Evolutionary conservation across 2,797 vertebrate species (phyloP), one percentile per base, ranked within the genome.

Genomic region (Hydrolagus colliei): DNA sequence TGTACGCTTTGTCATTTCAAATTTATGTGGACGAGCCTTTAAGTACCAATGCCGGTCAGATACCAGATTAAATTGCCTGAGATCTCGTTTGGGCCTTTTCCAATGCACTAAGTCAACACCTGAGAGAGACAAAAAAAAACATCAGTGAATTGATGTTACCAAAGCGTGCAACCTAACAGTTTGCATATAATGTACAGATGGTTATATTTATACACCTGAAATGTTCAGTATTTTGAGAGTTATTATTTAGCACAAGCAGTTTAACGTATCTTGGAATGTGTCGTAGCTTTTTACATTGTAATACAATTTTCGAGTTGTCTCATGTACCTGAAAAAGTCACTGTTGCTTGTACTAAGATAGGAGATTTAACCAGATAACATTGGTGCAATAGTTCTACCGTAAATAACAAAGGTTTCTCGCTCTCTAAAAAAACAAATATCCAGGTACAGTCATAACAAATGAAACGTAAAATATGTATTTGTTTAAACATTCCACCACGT

Each of bases 171-270:
- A 84, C 71, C 79, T 84, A 84, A 67, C 35, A 67, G 65, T 84
- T 80, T 84, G 79, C 79, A 84, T 68, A 84, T 84, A 71, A 71
- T 84, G 79, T 84, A 84, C 65, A 84, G 65, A 84, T 35, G 79
- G 79, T 67, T 84, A 84, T 84, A 84, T 84, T 84, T 84, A 84
- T 84, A 84, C 79, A 41, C 52, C 63, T 84, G 79, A 84, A 84
- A 84, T 84, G 79, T 84, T 84, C 79, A 71, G 67, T 84, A 84
- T 84, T 84, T 84, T 71, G 65, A 71, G 41, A 71, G 52, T 84
- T 84, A 71, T 84, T 41, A 84, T 84, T 71, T 84, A 84, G 63
- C 79, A 84, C 79, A 84, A 84, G 41, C 71, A 4, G 32, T 71
- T 27, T 84, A 16, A 84, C 20, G 79, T 84, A 71, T 71, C 65